Evolutionary conservation across 2,888 invertebrate species (phyloP).

Genomic region (Drosophila monieri): DNA sequence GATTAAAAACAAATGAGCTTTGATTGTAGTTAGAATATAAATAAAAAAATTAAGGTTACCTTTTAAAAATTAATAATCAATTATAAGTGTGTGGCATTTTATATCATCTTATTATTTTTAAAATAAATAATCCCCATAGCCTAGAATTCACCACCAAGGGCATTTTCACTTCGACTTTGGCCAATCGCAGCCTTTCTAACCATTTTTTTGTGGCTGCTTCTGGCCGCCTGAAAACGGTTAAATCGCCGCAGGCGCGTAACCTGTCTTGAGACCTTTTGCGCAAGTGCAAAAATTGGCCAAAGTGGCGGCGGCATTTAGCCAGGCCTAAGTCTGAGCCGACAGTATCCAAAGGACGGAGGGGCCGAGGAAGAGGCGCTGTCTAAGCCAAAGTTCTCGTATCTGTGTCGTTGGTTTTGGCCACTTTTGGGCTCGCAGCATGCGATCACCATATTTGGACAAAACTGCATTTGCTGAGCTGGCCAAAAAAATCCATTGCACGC

Average conservation of each 20-base stretch:
- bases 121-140: too few relatives aligned
- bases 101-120: too few relatives aligned
- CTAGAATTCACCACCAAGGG: slow-evolving; percentile 5
- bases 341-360: slow-evolving; percentile 15
- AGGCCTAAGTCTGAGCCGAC: slow-evolving; percentile 52
- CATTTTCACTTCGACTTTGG: slow-evolving; percentile 26
- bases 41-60: too few relatives aligned
- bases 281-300: slow-evolving; percentile 79
- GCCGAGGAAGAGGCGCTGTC: slow-evolving; percentile 16
- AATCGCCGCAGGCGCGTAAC: slow-evolving; percentile 79
- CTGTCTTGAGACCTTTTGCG: slow-evolving; percentile 82
- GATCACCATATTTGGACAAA: slow-evolving; percentile 77
- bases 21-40: too few relatives aligned
- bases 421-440: slow-evolving; percentile 68
- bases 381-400: slow-evolving; percentile 57
- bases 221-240: slow-evolving; percentile 71
- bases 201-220: slow-evolving; percentile 34
- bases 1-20: too few relatives aligned
- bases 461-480: slow-evolving; percentile 75
- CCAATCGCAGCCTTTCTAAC: slow-evolving; percentile 16
- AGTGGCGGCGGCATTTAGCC: slow-evolving; percentile 55
- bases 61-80: too few relatives aligned
- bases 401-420: slow-evolving; percentile 64
- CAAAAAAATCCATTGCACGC: slow-evolving; percentile 70
- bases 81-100: too few relatives aligned